A percentile compares a stretch with the other conserved stretches of the same genome.
These are phyloP conservation scores for Marronus borbonicus DNA, from an alignment of 2,888 invertebrate species.

Conservation along the genomic window DNA sequence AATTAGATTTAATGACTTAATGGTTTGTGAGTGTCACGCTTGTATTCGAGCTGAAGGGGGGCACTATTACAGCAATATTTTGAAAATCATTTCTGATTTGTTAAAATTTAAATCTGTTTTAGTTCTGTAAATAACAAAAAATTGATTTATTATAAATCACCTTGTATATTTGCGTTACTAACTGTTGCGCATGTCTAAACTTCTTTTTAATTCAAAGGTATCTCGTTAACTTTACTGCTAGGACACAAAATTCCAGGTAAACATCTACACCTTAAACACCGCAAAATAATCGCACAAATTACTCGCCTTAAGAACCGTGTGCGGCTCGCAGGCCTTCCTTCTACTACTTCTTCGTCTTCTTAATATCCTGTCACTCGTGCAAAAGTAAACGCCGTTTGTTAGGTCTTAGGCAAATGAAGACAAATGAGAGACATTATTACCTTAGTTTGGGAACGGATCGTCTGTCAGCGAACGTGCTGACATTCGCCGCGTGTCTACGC, in stretches of 20 bases:
- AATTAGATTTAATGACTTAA: too few species aligned
- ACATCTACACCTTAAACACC: not conserved
- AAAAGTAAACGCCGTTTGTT: conserved; percentile 62
- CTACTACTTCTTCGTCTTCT: conserved; percentile 52
- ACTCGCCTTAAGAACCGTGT: conserved; percentile 51
- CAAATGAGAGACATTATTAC: conserved; percentile 69
- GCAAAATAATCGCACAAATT: conserved; percentile 57
- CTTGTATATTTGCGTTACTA: too few species aligned
- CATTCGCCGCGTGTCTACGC: conserved; percentile 55
- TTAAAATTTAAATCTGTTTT: too few species aligned
- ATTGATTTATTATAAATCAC: too few species aligned
- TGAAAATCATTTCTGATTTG: too few species aligned
- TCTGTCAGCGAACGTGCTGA: conserved; percentile 64
- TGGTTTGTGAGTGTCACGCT: too few species aligned
- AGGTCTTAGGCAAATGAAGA: conserved; percentile 69
- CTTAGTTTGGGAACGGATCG: conserved; percentile 66
- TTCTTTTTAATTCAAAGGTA: too few species aligned
- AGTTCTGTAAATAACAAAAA: too few species aligned
- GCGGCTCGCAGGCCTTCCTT: not conserved
- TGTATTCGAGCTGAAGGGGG: too few species aligned
- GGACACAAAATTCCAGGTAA: not conserved
- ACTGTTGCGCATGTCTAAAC: too few species aligned
- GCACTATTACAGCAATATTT: too few species aligned
- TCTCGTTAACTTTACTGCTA: too few species aligned
- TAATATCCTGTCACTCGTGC: conserved; percentile 60